Conservation (phyloP, 1,140 invertebrate genomes). For the Drosophila biarmipes region DNA sequence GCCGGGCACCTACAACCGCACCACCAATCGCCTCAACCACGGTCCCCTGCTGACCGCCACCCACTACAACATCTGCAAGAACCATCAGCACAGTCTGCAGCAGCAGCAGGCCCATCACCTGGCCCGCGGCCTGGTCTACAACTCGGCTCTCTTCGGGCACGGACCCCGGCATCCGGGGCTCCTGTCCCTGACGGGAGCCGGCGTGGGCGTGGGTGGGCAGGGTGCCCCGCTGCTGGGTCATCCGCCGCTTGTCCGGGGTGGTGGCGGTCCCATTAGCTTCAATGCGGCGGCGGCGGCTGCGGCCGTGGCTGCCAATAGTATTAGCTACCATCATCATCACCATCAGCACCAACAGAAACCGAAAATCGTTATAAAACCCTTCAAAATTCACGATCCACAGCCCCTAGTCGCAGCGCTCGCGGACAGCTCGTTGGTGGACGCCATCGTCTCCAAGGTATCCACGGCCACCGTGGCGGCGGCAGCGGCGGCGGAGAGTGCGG, state of each 20-base stretch:
- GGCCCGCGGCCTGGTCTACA: constrained; percentile 64
- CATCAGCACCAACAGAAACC: constrained; percentile 73
- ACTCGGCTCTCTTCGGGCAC: constrained; percentile 60
- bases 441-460: constrained; percentile 82
- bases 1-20: constrained; percentile 72
- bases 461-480: constrained; percentile 81
- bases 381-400: constrained; percentile 85
- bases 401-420: constrained; percentile 79
- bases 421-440: constrained; percentile 79
- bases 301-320: constrained; percentile 74
- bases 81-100: constrained; percentile 62
- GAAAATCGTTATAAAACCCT: constrained; percentile 84
- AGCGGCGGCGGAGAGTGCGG: constrained; percentile 78
- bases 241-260: constrained; percentile 31
- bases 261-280: constrained; percentile 52
- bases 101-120: constrained; percentile 57
- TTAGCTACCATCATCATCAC: constrained; percentile 77
- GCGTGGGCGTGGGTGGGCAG: constrained; percentile 42
- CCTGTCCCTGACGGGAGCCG: constrained; percentile 36
- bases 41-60: constrained; percentile 71
- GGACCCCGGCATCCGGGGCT: constrained; percentile 47
- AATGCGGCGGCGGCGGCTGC: constrained; percentile 70
- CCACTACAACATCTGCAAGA: constrained; percentile 76
- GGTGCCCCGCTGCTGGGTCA: constrained; percentile 49
- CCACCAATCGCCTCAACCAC: constrained; percentile 76